Percentiles rank a stretch among this genome's conserved stretches.
These are phyloP conservation scores for Drosophila littoralis DNA, from an alignment of 1,140 invertebrate genomes.

Conservation along the genomic window DNA sequence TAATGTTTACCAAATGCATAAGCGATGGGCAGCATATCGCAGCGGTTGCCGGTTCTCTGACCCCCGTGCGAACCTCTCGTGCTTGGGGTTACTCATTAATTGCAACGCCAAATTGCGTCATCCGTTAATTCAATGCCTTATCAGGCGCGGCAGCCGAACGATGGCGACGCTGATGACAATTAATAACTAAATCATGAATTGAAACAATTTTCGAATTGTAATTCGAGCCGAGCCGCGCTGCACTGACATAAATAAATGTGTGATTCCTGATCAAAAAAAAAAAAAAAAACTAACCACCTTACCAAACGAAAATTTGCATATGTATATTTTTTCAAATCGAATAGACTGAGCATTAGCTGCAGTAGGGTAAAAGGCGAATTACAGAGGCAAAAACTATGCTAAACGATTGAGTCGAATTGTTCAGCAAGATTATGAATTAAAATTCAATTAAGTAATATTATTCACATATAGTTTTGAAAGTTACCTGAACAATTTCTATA, in stretches of 20 bases:
- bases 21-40: conserved; percentile 30
- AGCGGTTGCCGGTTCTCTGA: conserved; percentile 33
- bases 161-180: conserved; percentile 49
- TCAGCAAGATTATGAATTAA: background rate
- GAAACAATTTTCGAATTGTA: conserved; percentile 40
- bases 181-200: conserved; percentile 63
- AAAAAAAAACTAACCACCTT: too few relatives aligned
- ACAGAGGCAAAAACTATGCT: background rate
- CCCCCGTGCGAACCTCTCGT: conserved; percentile 55
- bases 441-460: too few relatives aligned
- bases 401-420: background rate
- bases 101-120: conserved; percentile 69
- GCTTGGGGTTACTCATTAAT: conserved; percentile 67
- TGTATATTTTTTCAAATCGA: too few relatives aligned
- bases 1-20: conserved; percentile 1
- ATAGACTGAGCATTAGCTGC: too few relatives aligned
- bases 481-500: too few relatives aligned
- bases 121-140: conserved; percentile 51
- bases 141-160: conserved; percentile 40
- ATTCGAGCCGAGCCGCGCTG: conserved; percentile 12
- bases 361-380: too few relatives aligned
- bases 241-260: conserved; percentile 17
- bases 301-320: too few relatives aligned
- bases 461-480: too few relatives aligned
- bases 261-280: too few relatives aligned